Percentiles rank a stretch among this genome's conserved stretches.
These are phyloP conservation scores for Oxygymnocypris stewartii DNA, from an alignment of 2,113 vertebrate species.

Conservation along the genomic window DNA sequence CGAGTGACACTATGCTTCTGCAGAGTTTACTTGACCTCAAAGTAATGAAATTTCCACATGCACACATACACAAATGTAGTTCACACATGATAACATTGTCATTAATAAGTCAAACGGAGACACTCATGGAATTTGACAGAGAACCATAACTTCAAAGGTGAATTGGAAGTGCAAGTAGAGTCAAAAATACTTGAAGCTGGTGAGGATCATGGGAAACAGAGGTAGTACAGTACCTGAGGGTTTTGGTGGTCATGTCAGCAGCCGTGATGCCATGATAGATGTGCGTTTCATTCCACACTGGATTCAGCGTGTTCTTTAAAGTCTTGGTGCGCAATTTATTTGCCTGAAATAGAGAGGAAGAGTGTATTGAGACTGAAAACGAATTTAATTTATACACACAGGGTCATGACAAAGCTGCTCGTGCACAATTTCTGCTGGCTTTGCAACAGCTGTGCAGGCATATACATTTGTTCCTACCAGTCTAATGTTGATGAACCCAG, in stretches of 20 bases:
- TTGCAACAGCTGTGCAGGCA: not conserved
- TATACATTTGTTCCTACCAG: not conserved
- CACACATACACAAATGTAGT: constrained; percentile 1
- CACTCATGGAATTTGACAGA: constrained; percentile 40
- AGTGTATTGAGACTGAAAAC: not conserved
- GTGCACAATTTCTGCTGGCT: not conserved
- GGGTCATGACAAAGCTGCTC: not conserved
- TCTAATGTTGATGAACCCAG: not conserved
- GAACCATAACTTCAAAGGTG: constrained; percentile 26
- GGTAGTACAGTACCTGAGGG: constrained; percentile 78
- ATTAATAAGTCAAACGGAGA: constrained; percentile 19
- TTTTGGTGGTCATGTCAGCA: constrained; percentile 88
- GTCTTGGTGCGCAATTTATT: constrained; percentile 91
- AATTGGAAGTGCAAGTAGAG: not conserved
- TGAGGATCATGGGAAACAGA: not conserved
- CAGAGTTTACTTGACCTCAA: constrained; percentile 9
- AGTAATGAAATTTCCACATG: not conserved
- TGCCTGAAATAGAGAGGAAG: constrained; percentile 73
- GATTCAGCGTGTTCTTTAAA: constrained; percentile 87
- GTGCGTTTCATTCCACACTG: constrained; percentile 87
- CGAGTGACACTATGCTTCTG: not conserved
- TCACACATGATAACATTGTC: constrained; percentile 15
- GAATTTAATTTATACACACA: not conserved
- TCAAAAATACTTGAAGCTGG: constrained; percentile 9
- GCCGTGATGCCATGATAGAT: constrained; percentile 85